These are phyloP conservation scores for Philereme vetulata DNA, from an alignment of 2,888 invertebrate genomes.

Conservation along the genomic window DNA sequence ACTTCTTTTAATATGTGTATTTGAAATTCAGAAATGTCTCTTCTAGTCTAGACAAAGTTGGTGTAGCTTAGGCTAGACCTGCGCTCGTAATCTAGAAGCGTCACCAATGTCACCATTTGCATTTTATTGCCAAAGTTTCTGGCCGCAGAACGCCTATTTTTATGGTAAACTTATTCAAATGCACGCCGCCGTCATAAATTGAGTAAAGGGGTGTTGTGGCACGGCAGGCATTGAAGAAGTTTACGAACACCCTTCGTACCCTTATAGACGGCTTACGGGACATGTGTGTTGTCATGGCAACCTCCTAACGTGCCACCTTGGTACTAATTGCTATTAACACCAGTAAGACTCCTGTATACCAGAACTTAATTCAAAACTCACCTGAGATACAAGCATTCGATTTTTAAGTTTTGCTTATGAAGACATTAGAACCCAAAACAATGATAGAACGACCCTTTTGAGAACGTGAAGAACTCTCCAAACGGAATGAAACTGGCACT, in stretches of 20 bases:
- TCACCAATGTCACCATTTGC: constrained; percentile 77
- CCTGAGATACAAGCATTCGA: too few relatives aligned
- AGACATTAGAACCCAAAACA: too few relatives aligned
- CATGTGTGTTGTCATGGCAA: constrained; percentile 24
- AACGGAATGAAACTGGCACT: too few relatives aligned
- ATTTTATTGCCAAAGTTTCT: constrained; percentile 81
- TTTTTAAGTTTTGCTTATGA: too few relatives aligned
- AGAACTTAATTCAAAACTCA: too few relatives aligned
- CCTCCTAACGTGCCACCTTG: background rate
- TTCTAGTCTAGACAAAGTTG: constrained; percentile 35
- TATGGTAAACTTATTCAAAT: constrained; percentile 82
- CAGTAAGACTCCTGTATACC: too few relatives aligned
- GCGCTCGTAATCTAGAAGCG: constrained; percentile 52
- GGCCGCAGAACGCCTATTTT: constrained; percentile 78
- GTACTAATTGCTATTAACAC: background rate
- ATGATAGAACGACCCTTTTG: too few relatives aligned
- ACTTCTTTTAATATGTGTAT: background rate
- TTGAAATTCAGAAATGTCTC: constrained; percentile 23
- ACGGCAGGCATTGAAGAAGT: constrained; percentile 65
- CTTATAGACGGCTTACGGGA: constrained; percentile 27
- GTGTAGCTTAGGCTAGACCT: constrained; percentile 15
- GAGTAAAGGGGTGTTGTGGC: constrained; percentile 71
- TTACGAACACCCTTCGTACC: constrained; percentile 43
- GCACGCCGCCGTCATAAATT: constrained; percentile 77
- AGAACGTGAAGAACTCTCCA: too few relatives aligned